phyloP scores from a whole-genome alignment of 2,113 vertebrate genomes.

The Chloropsis cyanopogon region DNA sequence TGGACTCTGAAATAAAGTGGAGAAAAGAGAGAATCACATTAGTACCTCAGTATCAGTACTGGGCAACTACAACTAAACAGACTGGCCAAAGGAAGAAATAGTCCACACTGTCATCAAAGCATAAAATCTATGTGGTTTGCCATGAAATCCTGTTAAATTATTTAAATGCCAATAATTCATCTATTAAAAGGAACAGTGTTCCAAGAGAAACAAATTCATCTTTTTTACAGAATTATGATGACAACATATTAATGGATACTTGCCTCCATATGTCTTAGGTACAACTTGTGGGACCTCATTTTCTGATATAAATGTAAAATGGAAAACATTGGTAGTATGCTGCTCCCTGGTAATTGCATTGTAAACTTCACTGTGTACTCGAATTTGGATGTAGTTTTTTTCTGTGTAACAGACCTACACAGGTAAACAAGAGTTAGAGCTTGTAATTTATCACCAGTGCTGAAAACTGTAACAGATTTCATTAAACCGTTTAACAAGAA shows the following conservation, averaged over 20 bases:
- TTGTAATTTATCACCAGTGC: background rate
- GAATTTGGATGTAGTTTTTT: conserved; percentile 86
- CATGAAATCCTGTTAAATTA: background rate
- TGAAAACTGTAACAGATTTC: background rate
- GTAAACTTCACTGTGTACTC: conserved; percentile 94
- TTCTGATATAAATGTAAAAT: conserved; percentile 91
- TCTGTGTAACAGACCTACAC: conserved; percentile 91
- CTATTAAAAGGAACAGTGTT: background rate
- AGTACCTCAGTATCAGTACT: background rate
- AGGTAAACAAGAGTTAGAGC: background rate
- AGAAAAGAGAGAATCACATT: background rate
- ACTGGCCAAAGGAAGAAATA: background rate
- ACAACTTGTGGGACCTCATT: conserved; percentile 82
- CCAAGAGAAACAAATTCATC: background rate
- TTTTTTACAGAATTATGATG: background rate
- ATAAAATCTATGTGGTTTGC: background rate
- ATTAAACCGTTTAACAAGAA: background rate
- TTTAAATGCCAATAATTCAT: background rate
- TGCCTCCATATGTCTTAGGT: conserved; percentile 92
- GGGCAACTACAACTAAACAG: background rate
- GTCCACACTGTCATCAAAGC: background rate
- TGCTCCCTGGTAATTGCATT: conserved; percentile 85
- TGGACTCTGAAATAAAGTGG: conserved; percentile 83
- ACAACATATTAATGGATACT: conserved; percentile 14
- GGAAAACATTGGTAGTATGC: conserved; percentile 93